phyloP scores from a whole-genome alignment of 2,888 invertebrate species.

The Drosophila eohydei region DNA sequence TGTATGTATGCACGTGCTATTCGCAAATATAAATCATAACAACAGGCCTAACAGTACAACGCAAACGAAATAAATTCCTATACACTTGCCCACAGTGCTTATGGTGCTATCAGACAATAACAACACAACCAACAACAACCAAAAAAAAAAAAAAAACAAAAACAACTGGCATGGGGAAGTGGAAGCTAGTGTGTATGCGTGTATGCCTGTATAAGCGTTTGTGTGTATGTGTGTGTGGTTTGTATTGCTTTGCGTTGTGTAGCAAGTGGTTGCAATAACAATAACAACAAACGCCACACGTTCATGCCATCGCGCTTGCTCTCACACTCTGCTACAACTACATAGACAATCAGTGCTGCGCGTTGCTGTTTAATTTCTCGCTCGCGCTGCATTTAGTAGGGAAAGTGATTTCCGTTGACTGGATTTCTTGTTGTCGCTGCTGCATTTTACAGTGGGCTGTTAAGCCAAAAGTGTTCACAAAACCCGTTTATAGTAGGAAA shows the following conservation, averaged over 20 bases:
- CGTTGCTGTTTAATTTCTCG: slow-evolving; percentile 36
- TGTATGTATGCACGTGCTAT: slow-evolving; percentile 53
- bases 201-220: not conserved
- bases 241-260: slow-evolving; percentile 34
- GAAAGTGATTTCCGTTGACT: slow-evolving; percentile 57
- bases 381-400: slow-evolving; percentile 53
- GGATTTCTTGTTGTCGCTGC: slow-evolving; percentile 22
- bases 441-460: slow-evolving; percentile 29
- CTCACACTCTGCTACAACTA: slow-evolving; percentile 12
- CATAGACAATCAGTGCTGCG: not conserved
- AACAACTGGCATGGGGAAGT: slow-evolving; percentile 35
- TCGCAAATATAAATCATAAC: slow-evolving; percentile 25
- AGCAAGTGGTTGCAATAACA: slow-evolving; percentile 68
- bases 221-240: slow-evolving; percentile 15
- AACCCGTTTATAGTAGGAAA: slow-evolving; percentile 49
- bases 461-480: slow-evolving; percentile 26
- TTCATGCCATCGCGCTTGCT: slow-evolving; percentile 27
- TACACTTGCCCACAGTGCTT: slow-evolving; percentile 29
- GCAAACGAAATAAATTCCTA: slow-evolving; percentile 36
- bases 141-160: slow-evolving; percentile 46
- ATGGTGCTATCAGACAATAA: slow-evolving; percentile 65
- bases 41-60: slow-evolving; percentile 14
- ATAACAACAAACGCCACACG: slow-evolving; percentile 47
- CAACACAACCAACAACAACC: slow-evolving; percentile 43
- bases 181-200: slow-evolving; percentile 28